Percentiles rank a stretch among this genome's conserved stretches.
Conservation (phyloP, 2,888 invertebrate species). For the Erebia ligea region DNA sequence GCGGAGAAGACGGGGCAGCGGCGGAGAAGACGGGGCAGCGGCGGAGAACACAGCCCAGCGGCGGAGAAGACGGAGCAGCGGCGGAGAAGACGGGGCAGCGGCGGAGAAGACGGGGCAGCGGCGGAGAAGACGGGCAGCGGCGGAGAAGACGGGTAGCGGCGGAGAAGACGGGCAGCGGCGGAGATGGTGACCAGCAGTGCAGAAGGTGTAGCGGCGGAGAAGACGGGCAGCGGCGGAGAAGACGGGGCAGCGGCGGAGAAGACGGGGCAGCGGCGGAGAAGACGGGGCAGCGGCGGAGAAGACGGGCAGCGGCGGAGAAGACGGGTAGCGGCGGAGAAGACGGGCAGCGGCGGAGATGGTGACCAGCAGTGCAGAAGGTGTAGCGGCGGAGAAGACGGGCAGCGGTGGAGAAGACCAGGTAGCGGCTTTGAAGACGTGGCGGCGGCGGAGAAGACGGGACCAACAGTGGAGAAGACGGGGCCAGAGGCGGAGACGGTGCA, state of each 20-base stretch:
- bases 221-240: slow-evolving; percentile 32
- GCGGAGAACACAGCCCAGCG: not conserved
- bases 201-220: not conserved
- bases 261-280: no score
- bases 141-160: slow-evolving; percentile 20
- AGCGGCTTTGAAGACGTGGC: no score
- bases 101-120: not conserved
- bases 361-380: no score
- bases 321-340: no score
- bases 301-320: no score
- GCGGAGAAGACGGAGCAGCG: not conserved
- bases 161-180: slow-evolving; percentile 30
- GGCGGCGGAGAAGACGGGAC: no score
- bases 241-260: not conserved
- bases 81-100: not conserved
- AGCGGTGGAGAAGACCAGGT: no score
- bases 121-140: slow-evolving; percentile 26
- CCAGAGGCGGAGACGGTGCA: no score
- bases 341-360: no score
- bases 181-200: slow-evolving; percentile 10
- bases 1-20: not conserved
- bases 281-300: no score
- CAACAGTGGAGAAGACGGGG: no score
- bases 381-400: no score
- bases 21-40: not conserved